Evolutionary conservation across 2,797 vertebrate species (phyloP).

Genomic region (Dromococcyx pavoninus): DNA sequence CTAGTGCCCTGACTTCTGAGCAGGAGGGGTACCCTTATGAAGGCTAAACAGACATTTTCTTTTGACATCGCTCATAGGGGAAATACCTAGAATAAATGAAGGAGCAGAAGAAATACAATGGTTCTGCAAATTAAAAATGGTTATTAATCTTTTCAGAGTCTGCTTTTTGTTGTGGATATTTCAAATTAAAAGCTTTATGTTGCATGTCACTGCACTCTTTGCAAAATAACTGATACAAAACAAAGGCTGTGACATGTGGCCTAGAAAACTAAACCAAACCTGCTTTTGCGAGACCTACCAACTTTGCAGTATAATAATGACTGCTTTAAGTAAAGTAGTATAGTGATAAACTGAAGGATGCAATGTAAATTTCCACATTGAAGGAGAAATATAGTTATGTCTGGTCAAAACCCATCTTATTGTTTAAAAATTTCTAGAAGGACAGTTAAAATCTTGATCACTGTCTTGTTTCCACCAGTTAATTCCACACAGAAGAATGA

Average conservation of each 20-base stretch:
- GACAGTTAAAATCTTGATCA: not conserved
- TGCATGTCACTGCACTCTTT: not conserved
- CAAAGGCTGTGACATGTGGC: not conserved
- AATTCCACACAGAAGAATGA: not conserved
- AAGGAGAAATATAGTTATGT: not conserved
- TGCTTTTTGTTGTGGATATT: not conserved
- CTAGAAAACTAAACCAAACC: not conserved
- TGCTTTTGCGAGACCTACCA: not conserved
- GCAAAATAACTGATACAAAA: not conserved
- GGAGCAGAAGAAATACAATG: not conserved
- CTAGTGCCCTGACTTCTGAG: not conserved
- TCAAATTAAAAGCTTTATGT: not conserved
- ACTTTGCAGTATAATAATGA: not conserved
- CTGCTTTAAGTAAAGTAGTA: not conserved
- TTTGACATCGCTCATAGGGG: rapidly evolving
- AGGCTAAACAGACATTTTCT: not conserved
- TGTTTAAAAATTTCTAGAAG: not conserved
- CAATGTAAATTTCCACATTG: not conserved
- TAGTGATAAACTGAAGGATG: not conserved
- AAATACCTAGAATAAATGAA: not conserved
- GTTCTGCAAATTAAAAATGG: not conserved
- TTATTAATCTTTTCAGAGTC: not conserved
- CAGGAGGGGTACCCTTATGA: not conserved
- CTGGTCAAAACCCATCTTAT: not conserved
- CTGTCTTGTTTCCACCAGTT: not conserved